Evolutionary conservation across 2,888 invertebrate species (phyloP), one percentile per base, ranked within the genome.

Genomic region (Rhopalosiphum nymphaeae): DNA sequence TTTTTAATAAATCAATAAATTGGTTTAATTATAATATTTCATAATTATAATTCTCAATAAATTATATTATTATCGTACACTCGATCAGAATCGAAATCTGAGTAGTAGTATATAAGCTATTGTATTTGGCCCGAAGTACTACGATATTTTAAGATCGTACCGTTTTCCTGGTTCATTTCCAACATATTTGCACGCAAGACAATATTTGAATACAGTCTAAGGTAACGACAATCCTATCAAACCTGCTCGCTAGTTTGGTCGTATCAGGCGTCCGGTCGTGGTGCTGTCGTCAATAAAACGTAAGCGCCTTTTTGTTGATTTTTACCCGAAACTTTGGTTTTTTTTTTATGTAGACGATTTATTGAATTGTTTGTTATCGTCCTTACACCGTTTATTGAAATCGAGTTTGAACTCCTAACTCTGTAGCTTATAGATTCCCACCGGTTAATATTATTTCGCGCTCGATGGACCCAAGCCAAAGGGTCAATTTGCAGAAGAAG

Each of bases 401-500:
- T 61, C 88, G 87, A 53, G 42, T 92, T 88, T 67, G 26, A 67
- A 61, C 42, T 67, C 36, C 91, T 87, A 86, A 61, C 26, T 29
- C 11, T 44, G 61, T 57, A 87, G n/a, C 9, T 26, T 87, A 36
- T 87, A 61, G 44, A 87, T 49, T 86, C 61, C 46, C 36, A 61
- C 57, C 92, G 46, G 86, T 87, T 92, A 91, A 86, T 46, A 86
- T 57, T 87, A 29, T 92, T 67, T 49, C 56, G 56, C 36, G 56
- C 84, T 42, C 85, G 36, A 94, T 94, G 93, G 93, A 94, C 61
- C 36, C 89, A 86, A 90, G 90, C 93, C 93, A 94, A 94, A 91
- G 93, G 93, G 93, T 94, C 90, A 94, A 88, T 89, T 94, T 95
- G 46, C 95, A 95, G 94, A 95, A 95, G 86, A 95, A 95, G 91